Conservation (phyloP, 2,888 invertebrate species). For the Leistus spinibarbis region DNA sequence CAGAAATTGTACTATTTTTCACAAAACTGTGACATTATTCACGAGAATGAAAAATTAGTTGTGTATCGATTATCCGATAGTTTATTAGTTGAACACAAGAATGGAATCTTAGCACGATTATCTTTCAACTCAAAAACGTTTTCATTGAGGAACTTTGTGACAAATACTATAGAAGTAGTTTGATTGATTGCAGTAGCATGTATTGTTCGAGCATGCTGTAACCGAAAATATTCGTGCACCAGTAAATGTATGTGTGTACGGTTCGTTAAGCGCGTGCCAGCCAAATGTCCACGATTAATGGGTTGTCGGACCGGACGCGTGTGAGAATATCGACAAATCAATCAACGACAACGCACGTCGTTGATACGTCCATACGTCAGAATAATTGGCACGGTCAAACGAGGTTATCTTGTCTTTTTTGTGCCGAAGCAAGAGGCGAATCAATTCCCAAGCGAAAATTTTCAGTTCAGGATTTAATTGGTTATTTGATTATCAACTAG, state of each 20-base stretch:
- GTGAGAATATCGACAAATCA: slow-evolving; percentile 32
- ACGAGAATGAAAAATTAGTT: no score
- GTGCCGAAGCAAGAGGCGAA: slow-evolving; percentile 16
- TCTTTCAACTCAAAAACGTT: no score
- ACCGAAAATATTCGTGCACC: not conserved
- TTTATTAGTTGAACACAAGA: no score
- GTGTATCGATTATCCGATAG: no score
- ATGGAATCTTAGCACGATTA: no score
- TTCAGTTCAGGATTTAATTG: slow-evolving; percentile 31
- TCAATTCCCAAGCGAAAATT: slow-evolving; percentile 29
- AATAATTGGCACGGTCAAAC: slow-evolving; percentile 37
- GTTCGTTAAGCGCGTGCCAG: not conserved
- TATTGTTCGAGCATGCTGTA: not conserved
- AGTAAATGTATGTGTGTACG: not conserved
- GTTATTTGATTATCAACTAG: slow-evolving; percentile 32
- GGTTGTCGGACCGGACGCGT: not conserved
- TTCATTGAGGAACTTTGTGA: no score
- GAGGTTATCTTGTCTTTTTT: slow-evolving; percentile 37
- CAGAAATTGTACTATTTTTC: no score
- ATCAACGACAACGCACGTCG: slow-evolving; percentile 13
- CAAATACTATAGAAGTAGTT: not conserved
- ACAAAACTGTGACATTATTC: no score
- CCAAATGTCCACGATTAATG: not conserved
- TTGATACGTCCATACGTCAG: slow-evolving; percentile 7
- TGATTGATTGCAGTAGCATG: not conserved